Evolutionary conservation across 2,113 vertebrate genomes (phyloP).

Genomic region (Dasyprocta punctata): DNA sequence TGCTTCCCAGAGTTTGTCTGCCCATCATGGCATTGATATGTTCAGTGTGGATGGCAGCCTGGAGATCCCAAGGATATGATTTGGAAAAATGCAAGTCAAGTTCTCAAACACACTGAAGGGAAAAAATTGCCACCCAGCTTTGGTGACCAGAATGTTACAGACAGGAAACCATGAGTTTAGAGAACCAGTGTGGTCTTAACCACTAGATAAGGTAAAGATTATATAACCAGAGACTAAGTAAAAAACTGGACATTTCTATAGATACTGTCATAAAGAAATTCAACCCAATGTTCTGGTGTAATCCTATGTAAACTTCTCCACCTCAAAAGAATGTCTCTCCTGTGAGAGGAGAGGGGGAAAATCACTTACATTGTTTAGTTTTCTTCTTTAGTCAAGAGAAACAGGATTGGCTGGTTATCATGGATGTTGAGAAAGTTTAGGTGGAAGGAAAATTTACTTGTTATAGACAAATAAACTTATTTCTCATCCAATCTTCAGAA

Average conservation of each 20-base stretch:
- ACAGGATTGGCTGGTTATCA: not conserved
- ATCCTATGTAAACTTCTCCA: not conserved
- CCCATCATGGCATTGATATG: not conserved
- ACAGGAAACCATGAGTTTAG: not conserved
- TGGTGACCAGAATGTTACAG: not conserved
- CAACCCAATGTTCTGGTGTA: not conserved
- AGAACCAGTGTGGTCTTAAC: not conserved
- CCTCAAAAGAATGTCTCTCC: not conserved
- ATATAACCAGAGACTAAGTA: not conserved
- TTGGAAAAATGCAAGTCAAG: not conserved
- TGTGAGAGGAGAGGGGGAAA: not conserved
- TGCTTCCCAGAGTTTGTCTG: not conserved
- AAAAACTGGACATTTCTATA: not conserved
- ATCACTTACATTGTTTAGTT: not conserved
- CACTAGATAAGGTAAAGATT: not conserved
- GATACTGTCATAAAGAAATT: not conserved
- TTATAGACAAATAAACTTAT: not conserved
- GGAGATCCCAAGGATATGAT: not conserved
- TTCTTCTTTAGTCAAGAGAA: conserved; percentile 25
- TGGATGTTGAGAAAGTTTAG: not conserved
- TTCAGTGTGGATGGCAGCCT: not conserved
- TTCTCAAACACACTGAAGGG: not conserved
- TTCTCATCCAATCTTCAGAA: not conserved
- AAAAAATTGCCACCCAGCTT: not conserved
- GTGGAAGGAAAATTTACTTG: not conserved